These are phyloP conservation scores for Tursiops truncatus DNA, from an alignment of 2,113 vertebrate species.

Conservation along the genomic window DNA sequence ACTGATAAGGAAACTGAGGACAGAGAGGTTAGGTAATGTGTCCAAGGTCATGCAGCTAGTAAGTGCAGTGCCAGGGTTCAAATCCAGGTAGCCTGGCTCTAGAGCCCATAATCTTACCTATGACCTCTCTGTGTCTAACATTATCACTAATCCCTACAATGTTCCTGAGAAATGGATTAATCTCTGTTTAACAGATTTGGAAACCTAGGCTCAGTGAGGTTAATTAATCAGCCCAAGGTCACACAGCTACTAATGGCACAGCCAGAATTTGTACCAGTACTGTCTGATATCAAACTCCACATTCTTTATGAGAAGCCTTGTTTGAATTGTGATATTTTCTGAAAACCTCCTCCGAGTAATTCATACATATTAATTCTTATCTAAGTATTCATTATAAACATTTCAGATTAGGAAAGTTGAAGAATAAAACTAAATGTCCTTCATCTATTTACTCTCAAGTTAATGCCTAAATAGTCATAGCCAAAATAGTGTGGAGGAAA, in stretches of 20 bases:
- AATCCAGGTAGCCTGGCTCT: neutral
- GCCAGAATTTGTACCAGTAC: neutral
- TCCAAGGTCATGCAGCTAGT: neutral
- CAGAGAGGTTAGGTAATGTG: neutral
- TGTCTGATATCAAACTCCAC: neutral
- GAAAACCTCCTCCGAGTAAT: slow-evolving; percentile 42
- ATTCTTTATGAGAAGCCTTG: neutral
- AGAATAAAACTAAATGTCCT: slow-evolving; percentile 43
- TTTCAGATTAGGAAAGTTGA: slow-evolving; percentile 28
- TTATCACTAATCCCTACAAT: neutral
- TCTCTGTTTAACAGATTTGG: neutral
- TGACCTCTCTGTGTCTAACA: neutral
- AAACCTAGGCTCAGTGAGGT: neutral
- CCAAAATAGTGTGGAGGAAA: neutral
- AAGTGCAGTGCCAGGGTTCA: neutral
- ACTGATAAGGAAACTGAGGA: slow-evolving; percentile 42
- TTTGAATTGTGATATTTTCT: slow-evolving; percentile 39
- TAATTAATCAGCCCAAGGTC: slow-evolving; percentile 19
- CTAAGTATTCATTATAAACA: slow-evolving; percentile 28
- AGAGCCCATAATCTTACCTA: neutral
- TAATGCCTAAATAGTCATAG: neutral
- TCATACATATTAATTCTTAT: slow-evolving; percentile 29
- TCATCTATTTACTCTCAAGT: neutral
- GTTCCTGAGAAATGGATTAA: slow-evolving; percentile 1
- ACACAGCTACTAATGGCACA: neutral